phyloP scores from a whole-genome alignment of 2,888 invertebrate genomes.

The Polydrusus tereticollis region DNA sequence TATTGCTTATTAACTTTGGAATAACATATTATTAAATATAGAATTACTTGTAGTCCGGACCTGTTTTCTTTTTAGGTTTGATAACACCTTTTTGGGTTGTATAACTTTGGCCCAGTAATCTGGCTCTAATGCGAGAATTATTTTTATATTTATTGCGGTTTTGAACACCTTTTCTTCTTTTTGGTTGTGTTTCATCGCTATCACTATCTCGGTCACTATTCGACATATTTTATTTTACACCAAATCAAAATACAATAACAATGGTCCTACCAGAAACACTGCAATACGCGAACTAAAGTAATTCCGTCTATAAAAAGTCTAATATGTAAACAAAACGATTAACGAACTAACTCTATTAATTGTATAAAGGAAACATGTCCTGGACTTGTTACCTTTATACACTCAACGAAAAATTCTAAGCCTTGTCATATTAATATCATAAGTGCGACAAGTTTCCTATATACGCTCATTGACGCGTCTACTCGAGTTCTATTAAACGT shows the following conservation, averaged over 20 bases:
- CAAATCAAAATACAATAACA: too few species aligned
- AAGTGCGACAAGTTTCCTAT: background rate
- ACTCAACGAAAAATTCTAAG: background rate
- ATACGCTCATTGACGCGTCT: background rate
- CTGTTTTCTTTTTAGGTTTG: background rate
- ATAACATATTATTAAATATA: background rate
- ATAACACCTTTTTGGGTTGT: too few species aligned
- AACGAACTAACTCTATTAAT: background rate
- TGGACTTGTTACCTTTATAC: too few species aligned
- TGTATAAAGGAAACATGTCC: background rate
- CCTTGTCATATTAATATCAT: background rate
- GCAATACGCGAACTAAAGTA: too few species aligned
- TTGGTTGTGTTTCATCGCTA: background rate
- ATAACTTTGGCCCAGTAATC: too few species aligned
- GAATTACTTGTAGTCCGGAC: background rate
- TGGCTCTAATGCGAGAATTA: too few species aligned
- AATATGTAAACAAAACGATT: background rate
- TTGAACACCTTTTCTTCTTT: background rate
- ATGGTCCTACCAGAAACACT: too few species aligned
- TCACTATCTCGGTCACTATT: background rate
- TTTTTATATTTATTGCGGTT: too few species aligned
- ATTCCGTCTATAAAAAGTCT: too few species aligned
- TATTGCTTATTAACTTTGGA: too few species aligned
- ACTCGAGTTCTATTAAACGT: background rate
- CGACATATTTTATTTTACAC: background rate